Conservation (phyloP, 2,888 invertebrate genomes). For the Ochropacha duplaris region DNA sequence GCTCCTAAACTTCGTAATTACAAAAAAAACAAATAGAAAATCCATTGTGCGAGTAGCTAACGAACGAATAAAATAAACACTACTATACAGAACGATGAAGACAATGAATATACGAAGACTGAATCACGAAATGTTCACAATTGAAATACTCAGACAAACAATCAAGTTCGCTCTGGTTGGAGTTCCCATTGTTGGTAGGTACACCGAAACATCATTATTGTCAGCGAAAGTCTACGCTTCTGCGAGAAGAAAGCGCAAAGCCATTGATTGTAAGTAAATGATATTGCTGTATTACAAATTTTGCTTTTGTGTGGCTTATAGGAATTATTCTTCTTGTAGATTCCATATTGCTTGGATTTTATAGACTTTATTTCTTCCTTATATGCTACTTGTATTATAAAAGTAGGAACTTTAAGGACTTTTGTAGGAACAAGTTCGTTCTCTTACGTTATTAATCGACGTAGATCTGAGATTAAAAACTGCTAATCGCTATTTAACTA, state of each 20-base stretch:
- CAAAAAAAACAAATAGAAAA: background rate
- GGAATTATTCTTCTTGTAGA: constrained; percentile 25
- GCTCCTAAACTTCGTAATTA: background rate
- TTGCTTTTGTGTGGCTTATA: constrained; percentile 33
- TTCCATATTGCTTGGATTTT: background rate
- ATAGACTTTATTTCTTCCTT: too few relatives aligned
- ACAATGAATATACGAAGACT: constrained; percentile 39
- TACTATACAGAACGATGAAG: constrained; percentile 41
- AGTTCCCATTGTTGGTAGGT: constrained; percentile 51
- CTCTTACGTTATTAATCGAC: too few relatives aligned
- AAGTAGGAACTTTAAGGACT: too few relatives aligned
- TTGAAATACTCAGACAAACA: constrained; percentile 58
- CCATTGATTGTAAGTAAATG: constrained; percentile 56
- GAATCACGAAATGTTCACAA: constrained; percentile 47
- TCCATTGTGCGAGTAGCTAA: constrained; percentile 19
- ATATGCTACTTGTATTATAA: too few relatives aligned
- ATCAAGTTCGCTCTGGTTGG: constrained; percentile 53
- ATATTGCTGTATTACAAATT: constrained; percentile 44
- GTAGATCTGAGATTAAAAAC: too few relatives aligned
- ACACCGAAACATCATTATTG: constrained; percentile 62
- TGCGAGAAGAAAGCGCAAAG: constrained; percentile 63
- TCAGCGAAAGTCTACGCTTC: constrained; percentile 58
- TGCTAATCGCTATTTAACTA: too few relatives aligned
- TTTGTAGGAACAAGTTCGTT: too few relatives aligned
- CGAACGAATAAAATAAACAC: constrained; percentile 37